Percentiles rank a stretch among this genome's conserved stretches.
Evolutionary conservation across 2,888 invertebrate species (phyloP).

Genomic region (Diploptera punctata): DNA sequence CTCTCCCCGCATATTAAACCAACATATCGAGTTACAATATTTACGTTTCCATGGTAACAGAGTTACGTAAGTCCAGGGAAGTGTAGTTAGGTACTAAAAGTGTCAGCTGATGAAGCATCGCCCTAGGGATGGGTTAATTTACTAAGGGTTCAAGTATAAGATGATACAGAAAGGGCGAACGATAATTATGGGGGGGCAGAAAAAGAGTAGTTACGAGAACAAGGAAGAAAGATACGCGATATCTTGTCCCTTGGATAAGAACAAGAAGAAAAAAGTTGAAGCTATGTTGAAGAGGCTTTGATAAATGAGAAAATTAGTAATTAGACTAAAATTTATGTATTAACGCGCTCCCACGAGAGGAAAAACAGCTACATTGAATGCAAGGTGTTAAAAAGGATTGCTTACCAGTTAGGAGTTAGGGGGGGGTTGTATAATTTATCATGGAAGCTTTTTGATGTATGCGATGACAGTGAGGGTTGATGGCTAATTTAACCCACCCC

Average conservation of each 20-base stretch:
- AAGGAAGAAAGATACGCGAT: neutral
- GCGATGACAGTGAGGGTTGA: constrained; percentile 30
- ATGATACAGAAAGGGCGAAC: neutral
- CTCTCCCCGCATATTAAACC: no score
- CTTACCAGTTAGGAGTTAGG: neutral
- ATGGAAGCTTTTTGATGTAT: constrained; percentile 31
- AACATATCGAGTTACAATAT: no score
- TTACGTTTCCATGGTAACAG: no score
- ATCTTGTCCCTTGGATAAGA: neutral
- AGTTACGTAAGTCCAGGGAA: no score
- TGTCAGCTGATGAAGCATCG: neutral
- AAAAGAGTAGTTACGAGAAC: neutral
- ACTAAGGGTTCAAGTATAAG: neutral
- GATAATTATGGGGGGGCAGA: neutral
- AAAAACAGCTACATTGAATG: constrained; percentile 10
- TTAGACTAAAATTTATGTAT: constrained; percentile 21
- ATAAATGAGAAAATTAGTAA: constrained; percentile 16
- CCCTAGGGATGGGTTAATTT: constrained; percentile 9
- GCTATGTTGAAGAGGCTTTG: neutral
- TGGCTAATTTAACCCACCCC: constrained; percentile 6
- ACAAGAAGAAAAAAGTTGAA: neutral
- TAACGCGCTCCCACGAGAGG: neutral
- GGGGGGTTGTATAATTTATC: constrained; percentile 32
- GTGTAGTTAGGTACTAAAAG: neutral
- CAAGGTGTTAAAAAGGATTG: constrained; percentile 22